These are phyloP conservation scores for Drosophila diplacantha DNA, from an alignment of 2,888 invertebrate species.

Conservation along the genomic window DNA sequence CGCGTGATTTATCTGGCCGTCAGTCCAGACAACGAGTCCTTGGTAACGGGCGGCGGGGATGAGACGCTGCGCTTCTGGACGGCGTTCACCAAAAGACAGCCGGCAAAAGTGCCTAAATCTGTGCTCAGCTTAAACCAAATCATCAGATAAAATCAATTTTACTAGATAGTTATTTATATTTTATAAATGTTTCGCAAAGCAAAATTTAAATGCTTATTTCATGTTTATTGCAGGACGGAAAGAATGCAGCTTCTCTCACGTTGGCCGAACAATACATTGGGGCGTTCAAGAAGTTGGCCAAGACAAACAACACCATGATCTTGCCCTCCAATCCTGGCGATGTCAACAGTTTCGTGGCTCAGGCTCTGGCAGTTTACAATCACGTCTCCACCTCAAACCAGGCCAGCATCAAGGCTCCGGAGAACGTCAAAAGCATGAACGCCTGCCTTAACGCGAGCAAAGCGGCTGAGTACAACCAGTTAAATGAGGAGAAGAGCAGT, in stretches of 20 bases:
- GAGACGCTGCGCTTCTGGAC: slow-evolving; percentile 99
- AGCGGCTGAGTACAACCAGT: slow-evolving; percentile 46
- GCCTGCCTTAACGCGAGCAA: slow-evolving; percentile 40
- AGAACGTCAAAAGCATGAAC: slow-evolving; percentile 20
- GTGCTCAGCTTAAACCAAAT: slow-evolving; percentile 93
- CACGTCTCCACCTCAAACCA: slow-evolving; percentile 59
- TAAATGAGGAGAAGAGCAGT: slow-evolving; percentile 54
- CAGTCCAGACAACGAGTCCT: slow-evolving; percentile 98
- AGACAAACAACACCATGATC: slow-evolving; percentile 95
- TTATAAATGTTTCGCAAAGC: neutral
- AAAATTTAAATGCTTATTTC: neutral
- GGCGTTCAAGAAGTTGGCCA: slow-evolving; percentile 95
- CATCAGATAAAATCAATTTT: slow-evolving; percentile 80
- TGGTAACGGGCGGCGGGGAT: slow-evolving; percentile 98
- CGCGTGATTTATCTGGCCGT: slow-evolving; percentile 95
- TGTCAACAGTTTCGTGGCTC: slow-evolving; percentile 74
- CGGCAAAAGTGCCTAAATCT: slow-evolving; percentile 93
- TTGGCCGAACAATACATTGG: slow-evolving; percentile 97
- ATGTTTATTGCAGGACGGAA: slow-evolving; percentile 82
- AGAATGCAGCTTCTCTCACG: slow-evolving; percentile 92
- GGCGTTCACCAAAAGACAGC: slow-evolving; percentile 97
- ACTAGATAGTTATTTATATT: slow-evolving; percentile 5
- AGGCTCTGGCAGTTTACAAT: slow-evolving; percentile 76
- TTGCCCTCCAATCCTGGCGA: slow-evolving; percentile 91
- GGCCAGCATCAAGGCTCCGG: slow-evolving; percentile 27